Percentiles rank a stretch among this genome's conserved stretches.
Conservation (phyloP, 1,140 invertebrate species). For the Drosophila tropicalis region DNA sequence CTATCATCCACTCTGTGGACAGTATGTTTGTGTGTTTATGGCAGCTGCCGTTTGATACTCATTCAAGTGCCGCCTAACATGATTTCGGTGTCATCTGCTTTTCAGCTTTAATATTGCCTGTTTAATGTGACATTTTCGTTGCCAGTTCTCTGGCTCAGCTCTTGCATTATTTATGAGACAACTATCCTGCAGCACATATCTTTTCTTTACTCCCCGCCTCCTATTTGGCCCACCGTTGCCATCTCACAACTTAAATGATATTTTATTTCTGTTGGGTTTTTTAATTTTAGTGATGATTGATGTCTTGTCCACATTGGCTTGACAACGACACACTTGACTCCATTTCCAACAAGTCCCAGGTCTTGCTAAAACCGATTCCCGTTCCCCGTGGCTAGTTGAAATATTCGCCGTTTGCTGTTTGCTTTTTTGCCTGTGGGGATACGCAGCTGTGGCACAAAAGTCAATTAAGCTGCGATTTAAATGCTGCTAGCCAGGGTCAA, state of each 20-base stretch:
- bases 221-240: constrained; percentile 22
- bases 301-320: constrained; percentile 74
- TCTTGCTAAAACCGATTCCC: not conserved
- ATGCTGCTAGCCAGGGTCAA: constrained; percentile 76
- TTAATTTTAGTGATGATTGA: constrained; percentile 81
- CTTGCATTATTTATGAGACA: constrained; percentile 76
- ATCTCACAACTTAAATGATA: constrained; percentile 74
- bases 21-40: constrained; percentile 77
- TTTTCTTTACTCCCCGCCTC: not conserved
- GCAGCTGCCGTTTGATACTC: constrained; percentile 81
- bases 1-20: constrained; percentile 45
- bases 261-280: constrained; percentile 56
- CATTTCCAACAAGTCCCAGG: constrained; percentile 20
- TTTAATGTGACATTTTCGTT: constrained; percentile 77
- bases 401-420: constrained; percentile 24
- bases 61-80: constrained; percentile 81
- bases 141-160: constrained; percentile 34
- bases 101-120: constrained; percentile 80
- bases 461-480: constrained; percentile 77
- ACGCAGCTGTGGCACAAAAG: constrained; percentile 67
- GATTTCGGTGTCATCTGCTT: constrained; percentile 82
- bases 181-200: constrained; percentile 34
- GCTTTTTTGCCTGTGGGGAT: constrained; percentile 58
- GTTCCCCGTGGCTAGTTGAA: constrained; percentile 11
- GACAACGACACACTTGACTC: constrained; percentile 74